Evolutionary conservation across 2,113 vertebrate species (phyloP), one percentile per base, ranked within the genome.

Genomic region (Otus sunia): DNA sequence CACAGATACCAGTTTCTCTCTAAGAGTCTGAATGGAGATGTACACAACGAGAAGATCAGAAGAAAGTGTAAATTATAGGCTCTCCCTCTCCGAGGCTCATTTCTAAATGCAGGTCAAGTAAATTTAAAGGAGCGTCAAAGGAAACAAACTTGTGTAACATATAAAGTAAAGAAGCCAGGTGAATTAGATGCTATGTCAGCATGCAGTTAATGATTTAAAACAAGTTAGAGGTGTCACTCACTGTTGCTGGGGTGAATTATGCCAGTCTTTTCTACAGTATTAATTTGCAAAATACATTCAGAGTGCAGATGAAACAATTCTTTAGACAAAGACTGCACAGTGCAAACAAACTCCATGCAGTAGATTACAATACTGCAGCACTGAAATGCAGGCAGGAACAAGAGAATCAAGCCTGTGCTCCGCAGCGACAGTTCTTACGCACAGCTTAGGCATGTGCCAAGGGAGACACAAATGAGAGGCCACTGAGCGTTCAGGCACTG

Each of bases 81-180:
- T 37, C 25, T 59, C 15, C n/a, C 17, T 87, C 47, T 50, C 56
- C 0, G 0, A 94, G 50, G 88, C 75, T 77, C 59, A 29, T 69
- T 93, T 66, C 75, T 80, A 90, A 93, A 96, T 94, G 79, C 86
- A 75, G 86, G 94, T 87, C 83, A 89, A 71, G 49, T 73, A 50
- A 62, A 81, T 34, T 66, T 23, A 63, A 88, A 96, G 71, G 75
- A 75, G 36, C 45, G 34, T 47, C 64, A 23, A 82, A 72, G 66
- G 62, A 82, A 89, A 68, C 66, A 86, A 83, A 64, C 58, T 41
- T 47, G 16, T 77, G 7, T 79, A 25, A 72, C 11, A 41, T 8
- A 8, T 13, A 10, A 72, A 21, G 80, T 15, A 55, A 47, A 63
- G 58, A 22, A 69, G 56, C 47, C 56, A 67, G 58, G 64, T 82